A percentile compares a stretch with the other conserved stretches of the same genome.
phyloP scores from a whole-genome alignment of 1,140 invertebrate species.

The Ectropis grisescens region DNA sequence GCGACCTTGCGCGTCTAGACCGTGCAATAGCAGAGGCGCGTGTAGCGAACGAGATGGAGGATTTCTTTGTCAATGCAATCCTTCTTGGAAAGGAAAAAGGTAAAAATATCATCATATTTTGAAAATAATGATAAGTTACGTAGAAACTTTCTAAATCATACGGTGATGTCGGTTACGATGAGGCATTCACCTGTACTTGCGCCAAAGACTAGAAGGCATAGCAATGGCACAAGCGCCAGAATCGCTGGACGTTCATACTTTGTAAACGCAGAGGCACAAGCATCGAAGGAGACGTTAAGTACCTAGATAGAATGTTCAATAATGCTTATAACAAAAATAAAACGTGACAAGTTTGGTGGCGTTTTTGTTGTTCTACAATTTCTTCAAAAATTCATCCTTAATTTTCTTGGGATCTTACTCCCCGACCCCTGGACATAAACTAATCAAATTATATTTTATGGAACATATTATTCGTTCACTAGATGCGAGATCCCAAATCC shows the following conservation, averaged over 20 bases:
- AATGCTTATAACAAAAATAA: too few relatives aligned
- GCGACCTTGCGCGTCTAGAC: constrained; percentile 77
- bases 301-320: too few relatives aligned
- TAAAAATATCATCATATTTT: too few relatives aligned
- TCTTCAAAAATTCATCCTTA: too few relatives aligned
- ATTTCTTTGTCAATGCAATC: constrained; percentile 79
- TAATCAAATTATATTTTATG: too few relatives aligned
- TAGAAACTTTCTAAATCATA: too few relatives aligned
- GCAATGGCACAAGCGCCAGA: constrained; percentile 75
- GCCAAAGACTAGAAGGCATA: constrained; percentile 74
- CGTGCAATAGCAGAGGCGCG: constrained; percentile 78
- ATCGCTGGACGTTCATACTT: constrained; percentile 77
- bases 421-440: too few relatives aligned
- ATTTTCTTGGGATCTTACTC: too few relatives aligned
- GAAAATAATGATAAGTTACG: too few relatives aligned
- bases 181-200: constrained; percentile 69
- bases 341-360: too few relatives aligned
- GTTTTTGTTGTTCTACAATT: too few relatives aligned
- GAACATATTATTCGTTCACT: too few relatives aligned
- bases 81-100: constrained; percentile 78
- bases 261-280: constrained; percentile 80
- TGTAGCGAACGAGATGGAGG: constrained; percentile 75
- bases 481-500: constrained; percentile 59
- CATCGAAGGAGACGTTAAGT: constrained; percentile 73
- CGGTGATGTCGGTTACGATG: constrained; percentile 5